Percentiles rank a stretch among this genome's conserved stretches.
These are phyloP conservation scores for Heptranchias perlo DNA, from an alignment of 2,113 vertebrate species.

Conservation along the genomic window DNA sequence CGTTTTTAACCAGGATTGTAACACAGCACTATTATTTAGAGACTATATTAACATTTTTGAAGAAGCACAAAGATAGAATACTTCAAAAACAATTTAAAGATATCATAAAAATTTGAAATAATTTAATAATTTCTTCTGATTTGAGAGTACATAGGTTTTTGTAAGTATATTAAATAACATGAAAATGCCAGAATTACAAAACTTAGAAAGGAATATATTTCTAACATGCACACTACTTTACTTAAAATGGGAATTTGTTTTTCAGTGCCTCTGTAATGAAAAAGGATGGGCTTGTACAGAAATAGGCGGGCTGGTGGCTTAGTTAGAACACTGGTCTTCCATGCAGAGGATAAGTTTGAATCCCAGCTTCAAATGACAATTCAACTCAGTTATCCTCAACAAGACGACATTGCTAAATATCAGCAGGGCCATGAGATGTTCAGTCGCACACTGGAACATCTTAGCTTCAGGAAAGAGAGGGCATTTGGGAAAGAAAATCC, in stretches of 20 bases:
- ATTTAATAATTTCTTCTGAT: neutral
- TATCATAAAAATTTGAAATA: neutral
- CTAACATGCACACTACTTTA: neutral
- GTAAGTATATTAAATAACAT: neutral
- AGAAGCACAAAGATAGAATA: neutral
- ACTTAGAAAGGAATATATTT: neutral
- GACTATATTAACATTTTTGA: neutral
- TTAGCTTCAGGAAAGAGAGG: neutral
- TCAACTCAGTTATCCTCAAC: neutral
- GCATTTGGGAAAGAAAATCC: neutral
- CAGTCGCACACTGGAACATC: neutral
- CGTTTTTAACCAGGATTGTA: neutral
- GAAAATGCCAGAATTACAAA: neutral
- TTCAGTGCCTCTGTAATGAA: neutral
- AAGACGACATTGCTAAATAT: neutral
- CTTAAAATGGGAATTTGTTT: neutral
- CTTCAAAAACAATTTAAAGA: neutral
- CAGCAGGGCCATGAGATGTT: neutral
- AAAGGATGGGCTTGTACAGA: neutral
- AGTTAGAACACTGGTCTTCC: neutral
- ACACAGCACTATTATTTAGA: neutral
- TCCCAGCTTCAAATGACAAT: neutral
- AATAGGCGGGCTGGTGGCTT: neutral
- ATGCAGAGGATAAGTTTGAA: neutral
- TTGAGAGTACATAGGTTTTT: neutral